These are phyloP conservation scores for Leptocoma aspasia DNA, from an alignment of 2,113 vertebrate species.

Conservation along the genomic window DNA sequence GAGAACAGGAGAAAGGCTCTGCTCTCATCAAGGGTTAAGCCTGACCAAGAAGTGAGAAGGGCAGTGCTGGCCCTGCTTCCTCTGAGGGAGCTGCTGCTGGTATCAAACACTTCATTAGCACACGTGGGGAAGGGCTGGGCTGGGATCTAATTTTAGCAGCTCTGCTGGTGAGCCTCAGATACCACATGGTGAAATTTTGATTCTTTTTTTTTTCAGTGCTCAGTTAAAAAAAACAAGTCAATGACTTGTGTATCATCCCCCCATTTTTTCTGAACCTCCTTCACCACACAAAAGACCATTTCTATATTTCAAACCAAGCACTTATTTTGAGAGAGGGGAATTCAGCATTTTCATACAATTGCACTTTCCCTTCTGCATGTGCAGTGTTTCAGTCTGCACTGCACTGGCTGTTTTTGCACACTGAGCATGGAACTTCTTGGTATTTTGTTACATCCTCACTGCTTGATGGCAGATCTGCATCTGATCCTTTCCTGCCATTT, in stretches of 20 bases:
- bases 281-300: not conserved
- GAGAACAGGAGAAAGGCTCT: not conserved
- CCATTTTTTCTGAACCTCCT: not conserved
- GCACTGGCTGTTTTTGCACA: not conserved
- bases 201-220: not conserved
- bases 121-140: not conserved
- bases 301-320: not conserved
- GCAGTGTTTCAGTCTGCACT: not conserved
- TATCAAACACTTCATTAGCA: not conserved
- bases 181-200: not conserved
- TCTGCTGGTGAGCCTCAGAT: not conserved
- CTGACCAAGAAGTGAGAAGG: not conserved
- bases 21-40: not conserved
- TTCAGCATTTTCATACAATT: not conserved
- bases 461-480: not conserved
- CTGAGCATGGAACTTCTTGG: not conserved
- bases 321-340: not conserved
- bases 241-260: not conserved
- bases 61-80: not conserved
- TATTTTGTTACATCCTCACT: not conserved
- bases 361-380: not conserved
- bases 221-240: not conserved
- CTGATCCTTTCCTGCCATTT: not conserved
- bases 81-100: not conserved
- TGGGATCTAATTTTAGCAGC: not conserved